Conservation (phyloP, 1,140 invertebrate genomes). For the Pseudoatta argentina region DNA sequence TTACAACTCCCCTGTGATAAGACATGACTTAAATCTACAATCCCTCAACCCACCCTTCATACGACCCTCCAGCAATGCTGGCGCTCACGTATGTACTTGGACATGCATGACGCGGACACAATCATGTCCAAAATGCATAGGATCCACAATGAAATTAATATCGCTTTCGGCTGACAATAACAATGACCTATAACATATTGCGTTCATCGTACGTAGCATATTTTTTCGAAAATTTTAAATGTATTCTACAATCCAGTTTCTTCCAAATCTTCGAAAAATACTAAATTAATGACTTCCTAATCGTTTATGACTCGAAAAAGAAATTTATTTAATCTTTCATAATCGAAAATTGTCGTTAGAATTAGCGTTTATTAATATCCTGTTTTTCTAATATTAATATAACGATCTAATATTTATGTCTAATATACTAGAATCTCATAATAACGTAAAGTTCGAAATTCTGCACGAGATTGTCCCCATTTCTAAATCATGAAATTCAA, state of each 20-base stretch:
- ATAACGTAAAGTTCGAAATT: too few species aligned
- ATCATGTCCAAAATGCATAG: slow-evolving; percentile 19
- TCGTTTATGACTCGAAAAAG: background rate
- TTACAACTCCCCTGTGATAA: slow-evolving; percentile 77
- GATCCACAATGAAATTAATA: slow-evolving; percentile 23
- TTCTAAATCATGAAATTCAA: too few species aligned
- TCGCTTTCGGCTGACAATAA: background rate
- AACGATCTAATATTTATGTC: too few species aligned
- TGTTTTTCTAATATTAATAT: too few species aligned
- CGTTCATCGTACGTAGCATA: too few species aligned
- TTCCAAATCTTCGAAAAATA: background rate
- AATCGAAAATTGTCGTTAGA: background rate
- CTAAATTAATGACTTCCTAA: slow-evolving; percentile 3
- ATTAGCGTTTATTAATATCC: background rate
- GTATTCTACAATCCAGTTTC: background rate
- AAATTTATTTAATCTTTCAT: background rate
- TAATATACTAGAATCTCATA: too few species aligned
- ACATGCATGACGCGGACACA: slow-evolving; percentile 40
- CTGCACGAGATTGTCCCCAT: too few species aligned
- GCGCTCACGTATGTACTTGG: slow-evolving; percentile 21
- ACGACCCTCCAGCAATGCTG: slow-evolving; percentile 56
- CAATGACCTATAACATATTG: background rate
- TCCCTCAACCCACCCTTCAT: slow-evolving; percentile 63
- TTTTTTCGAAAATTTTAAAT: background rate
- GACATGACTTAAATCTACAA: slow-evolving; percentile 78